A percentile compares a stretch with the other conserved stretches of the same genome.
These are phyloP conservation scores for Galeopsomyia nigrocyanea DNA, from an alignment of 2,888 invertebrate species.

Conservation along the genomic window DNA sequence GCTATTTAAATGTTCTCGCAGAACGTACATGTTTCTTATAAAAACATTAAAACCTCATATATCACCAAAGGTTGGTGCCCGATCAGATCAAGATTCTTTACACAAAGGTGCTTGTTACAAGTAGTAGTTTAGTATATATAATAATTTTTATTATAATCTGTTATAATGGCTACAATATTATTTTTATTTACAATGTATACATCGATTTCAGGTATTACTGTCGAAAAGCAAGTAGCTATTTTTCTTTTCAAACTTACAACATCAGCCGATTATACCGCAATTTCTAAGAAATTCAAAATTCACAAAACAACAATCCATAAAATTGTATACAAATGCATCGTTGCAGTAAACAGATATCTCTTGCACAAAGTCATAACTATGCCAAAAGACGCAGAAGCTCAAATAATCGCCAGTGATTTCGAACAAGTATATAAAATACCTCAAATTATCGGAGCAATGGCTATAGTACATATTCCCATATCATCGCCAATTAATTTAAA, in stretches of 20 bases:
- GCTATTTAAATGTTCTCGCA: conserved; percentile 54
- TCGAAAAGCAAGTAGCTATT: conserved; percentile 53
- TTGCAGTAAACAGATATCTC: conserved; percentile 54
- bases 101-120: conserved; percentile 31
- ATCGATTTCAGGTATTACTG: conserved; percentile 48
- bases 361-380: conserved; percentile 52
- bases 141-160: conserved; percentile 1
- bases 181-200: no score
- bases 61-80: conserved; percentile 47
- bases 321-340: conserved; percentile 53
- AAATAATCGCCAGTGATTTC: conserved; percentile 51
- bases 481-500: conserved; percentile 42
- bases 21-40: conserved; percentile 52
- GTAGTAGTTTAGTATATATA: not conserved
- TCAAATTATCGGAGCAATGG: conserved; percentile 58
- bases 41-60: conserved; percentile 49
- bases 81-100: conserved; percentile 37
- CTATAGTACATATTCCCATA: conserved; percentile 53
- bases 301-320: conserved; percentile 53
- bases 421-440: conserved; percentile 53
- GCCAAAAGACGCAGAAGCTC: conserved; percentile 53
- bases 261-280: conserved; percentile 46
- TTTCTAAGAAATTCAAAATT: conserved; percentile 52
- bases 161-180: not conserved
- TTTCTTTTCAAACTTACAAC: conserved; percentile 50